Evolutionary conservation across 2,888 invertebrate genomes (phyloP).

Genomic region (Ophion ventricosus): DNA sequence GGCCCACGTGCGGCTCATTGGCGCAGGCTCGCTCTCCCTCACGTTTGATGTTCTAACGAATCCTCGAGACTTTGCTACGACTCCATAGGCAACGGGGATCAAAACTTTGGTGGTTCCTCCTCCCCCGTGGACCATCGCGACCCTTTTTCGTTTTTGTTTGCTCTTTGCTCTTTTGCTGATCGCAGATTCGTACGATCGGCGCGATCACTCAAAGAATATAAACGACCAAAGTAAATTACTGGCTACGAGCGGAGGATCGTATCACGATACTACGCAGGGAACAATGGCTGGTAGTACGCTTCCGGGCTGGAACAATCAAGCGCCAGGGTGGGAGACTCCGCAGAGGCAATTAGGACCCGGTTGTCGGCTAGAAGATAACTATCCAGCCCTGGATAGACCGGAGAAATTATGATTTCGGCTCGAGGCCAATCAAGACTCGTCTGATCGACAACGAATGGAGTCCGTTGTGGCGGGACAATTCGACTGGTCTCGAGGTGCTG

Average conservation of each 20-base stretch:
- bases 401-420: background rate
- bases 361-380: background rate
- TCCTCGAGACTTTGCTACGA: background rate
- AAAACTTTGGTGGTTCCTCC: slow-evolving; percentile 47
- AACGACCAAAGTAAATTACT: slow-evolving; percentile 10
- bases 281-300: background rate
- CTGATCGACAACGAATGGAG: background rate
- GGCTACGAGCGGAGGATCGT: background rate
- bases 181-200: background rate
- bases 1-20: slow-evolving; percentile 59
- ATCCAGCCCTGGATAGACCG: background rate
- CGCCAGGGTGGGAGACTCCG: background rate
- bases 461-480: background rate
- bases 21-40: slow-evolving; percentile 45
- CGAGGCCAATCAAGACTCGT: background rate
- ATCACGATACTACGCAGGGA: background rate
- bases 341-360: background rate
- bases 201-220: slow-evolving; percentile 20
- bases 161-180: background rate
- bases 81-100: background rate
- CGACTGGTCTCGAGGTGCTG: background rate
- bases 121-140: background rate
- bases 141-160: background rate
- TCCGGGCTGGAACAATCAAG: background rate
- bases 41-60: slow-evolving; percentile 54